phyloP scores from a whole-genome alignment of 2,888 invertebrate species.

The Chouioia cunea region DNA sequence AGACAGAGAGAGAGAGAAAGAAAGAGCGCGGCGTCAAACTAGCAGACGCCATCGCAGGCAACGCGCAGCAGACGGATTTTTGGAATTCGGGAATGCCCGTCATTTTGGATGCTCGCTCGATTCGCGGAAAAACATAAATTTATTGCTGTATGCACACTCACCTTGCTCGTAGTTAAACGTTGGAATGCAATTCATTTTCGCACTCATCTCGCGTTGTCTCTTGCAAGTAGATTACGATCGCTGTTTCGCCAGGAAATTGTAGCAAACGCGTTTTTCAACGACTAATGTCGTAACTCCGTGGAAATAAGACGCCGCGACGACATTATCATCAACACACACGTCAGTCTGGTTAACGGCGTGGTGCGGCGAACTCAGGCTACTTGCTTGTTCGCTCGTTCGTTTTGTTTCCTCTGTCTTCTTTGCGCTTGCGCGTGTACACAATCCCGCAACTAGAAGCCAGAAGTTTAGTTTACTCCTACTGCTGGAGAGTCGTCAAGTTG shows the following conservation, averaged over 20 bases:
- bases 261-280: too few relatives aligned
- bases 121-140: too few relatives aligned
- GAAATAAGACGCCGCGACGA: neutral
- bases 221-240: neutral
- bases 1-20: neutral
- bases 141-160: neutral
- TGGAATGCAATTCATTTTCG: slow-evolving; percentile 19
- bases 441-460: too few relatives aligned
- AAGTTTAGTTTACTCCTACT: too few relatives aligned
- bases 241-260: neutral
- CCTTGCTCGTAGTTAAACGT: slow-evolving; percentile 33
- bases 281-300: too few relatives aligned
- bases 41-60: slow-evolving; percentile 68
- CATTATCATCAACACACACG: slow-evolving; percentile 17
- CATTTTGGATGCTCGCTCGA: slow-evolving; percentile 13
- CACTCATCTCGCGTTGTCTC: slow-evolving; percentile 40
- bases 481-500: slow-evolving; percentile 11
- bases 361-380: slow-evolving; percentile 3
- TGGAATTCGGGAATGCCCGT: slow-evolving; percentile 35
- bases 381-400: neutral
- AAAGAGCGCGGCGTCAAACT: slow-evolving; percentile 58
- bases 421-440: slow-evolving; percentile 24
- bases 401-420: neutral
- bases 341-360: neutral
- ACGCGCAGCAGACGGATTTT: slow-evolving; percentile 68